These are phyloP conservation scores for Acronicta alni DNA, from an alignment of 2,888 invertebrate genomes.

Conservation along the genomic window DNA sequence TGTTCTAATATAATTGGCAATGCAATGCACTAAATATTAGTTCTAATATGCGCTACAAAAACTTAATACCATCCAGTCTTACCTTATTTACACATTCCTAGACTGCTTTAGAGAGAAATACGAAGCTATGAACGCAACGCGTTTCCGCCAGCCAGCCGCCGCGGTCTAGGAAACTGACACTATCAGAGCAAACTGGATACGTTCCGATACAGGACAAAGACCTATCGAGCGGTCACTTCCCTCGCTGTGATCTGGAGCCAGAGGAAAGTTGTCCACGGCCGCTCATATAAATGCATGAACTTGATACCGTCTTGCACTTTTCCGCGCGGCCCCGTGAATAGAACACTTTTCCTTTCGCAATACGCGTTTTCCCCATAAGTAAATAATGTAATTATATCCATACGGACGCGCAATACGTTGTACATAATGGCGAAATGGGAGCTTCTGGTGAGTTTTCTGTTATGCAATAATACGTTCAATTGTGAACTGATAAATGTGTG, in stretches of 20 bases:
- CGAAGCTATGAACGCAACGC: constrained; percentile 47
- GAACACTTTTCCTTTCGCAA: constrained; percentile 82
- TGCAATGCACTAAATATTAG: constrained; percentile 12
- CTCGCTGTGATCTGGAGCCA: constrained; percentile 76
- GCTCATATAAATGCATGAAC: constrained; percentile 87
- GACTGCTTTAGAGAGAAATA: constrained; percentile 26
- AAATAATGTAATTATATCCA: constrained; percentile 75
- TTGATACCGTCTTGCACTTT: constrained; percentile 84
- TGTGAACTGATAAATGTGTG: constrained; percentile 12
- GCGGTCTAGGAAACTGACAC: constrained; percentile 65
- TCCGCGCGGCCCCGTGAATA: constrained; percentile 72
- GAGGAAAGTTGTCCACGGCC: constrained; percentile 82
- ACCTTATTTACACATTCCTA: constrained; percentile 11
- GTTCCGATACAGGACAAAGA: constrained; percentile 85
- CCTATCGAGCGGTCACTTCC: constrained; percentile 84
- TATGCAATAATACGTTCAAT: constrained; percentile 31
- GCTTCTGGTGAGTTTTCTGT: constrained; percentile 77
- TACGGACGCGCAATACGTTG: constrained; percentile 33
- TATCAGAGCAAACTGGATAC: constrained; percentile 76
- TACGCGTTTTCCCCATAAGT: constrained; percentile 62
- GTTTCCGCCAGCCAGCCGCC: constrained; percentile 62
- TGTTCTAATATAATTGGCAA: not conserved
- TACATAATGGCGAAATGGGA: constrained; percentile 74
- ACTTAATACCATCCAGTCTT: constrained; percentile 5
- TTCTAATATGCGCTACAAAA: constrained; percentile 20